Evolutionary conservation across 2,113 vertebrate genomes (phyloP).

Genomic region (Craseonycteris thonglongyai): DNA sequence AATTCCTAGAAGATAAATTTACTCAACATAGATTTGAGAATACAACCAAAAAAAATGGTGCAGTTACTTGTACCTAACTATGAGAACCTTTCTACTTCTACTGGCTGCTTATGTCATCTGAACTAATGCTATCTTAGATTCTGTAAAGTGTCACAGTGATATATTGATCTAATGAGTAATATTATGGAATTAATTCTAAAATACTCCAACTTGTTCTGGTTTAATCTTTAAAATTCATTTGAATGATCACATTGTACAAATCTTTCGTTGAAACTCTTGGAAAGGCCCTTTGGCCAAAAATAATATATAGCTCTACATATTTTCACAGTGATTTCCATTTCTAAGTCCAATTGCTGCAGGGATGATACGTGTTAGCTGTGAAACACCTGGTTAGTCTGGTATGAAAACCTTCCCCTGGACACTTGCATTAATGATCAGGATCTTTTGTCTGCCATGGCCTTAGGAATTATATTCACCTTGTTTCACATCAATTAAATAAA

Average conservation of each 20-base stretch:
- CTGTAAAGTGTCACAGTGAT: constrained; percentile 43
- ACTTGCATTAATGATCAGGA: not conserved
- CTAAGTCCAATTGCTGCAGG: not conserved
- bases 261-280: constrained; percentile 34
- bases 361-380: not conserved
- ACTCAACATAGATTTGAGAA: not conserved
- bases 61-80: not conserved
- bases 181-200: constrained; percentile 59
- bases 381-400: not conserved
- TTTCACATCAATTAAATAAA: not conserved
- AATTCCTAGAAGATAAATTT: not conserved
- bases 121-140: not conserved
- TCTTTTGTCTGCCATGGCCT: not conserved
- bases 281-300: constrained; percentile 28
- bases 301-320: not conserved
- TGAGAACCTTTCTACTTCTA: not conserved
- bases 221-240: constrained; percentile 52
- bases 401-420: not conserved
- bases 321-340: constrained; percentile 14
- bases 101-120: not conserved
- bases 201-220: constrained; percentile 35
- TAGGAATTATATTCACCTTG: not conserved
- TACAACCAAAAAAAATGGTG: not conserved
- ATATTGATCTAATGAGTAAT: constrained; percentile 55
- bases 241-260: constrained; percentile 39